Conservation (phyloP, 2,113 vertebrate genomes). For the Rousettus leschenaultii region DNA sequence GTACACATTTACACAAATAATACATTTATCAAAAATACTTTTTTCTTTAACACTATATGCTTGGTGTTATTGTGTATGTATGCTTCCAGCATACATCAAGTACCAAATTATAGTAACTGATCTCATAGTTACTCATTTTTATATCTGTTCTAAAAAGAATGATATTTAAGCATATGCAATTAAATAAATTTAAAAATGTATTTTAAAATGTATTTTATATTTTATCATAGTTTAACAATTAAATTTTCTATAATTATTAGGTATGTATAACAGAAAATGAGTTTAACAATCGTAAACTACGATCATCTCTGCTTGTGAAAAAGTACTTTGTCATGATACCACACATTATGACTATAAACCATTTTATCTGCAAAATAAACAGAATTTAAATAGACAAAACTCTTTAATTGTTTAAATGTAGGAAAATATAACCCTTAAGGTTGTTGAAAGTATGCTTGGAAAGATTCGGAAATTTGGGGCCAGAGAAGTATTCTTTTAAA, state of each 20-base stretch:
- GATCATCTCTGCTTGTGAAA: neutral
- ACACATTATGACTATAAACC: neutral
- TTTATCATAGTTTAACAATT: neutral
- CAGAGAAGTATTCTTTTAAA: neutral
- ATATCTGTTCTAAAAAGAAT: neutral
- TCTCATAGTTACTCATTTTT: neutral
- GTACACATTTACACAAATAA: neutral
- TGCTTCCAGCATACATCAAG: neutral
- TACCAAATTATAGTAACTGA: neutral
- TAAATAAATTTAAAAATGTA: neutral
- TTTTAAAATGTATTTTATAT: no score
- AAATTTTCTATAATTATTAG: neutral
- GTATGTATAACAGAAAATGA: neutral
- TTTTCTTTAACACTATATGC: neutral
- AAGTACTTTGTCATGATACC: neutral
- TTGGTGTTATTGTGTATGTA: neutral
- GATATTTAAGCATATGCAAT: neutral
- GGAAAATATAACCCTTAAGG: neutral
- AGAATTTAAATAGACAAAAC: neutral
- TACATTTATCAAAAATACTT: neutral
- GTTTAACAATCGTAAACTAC: neutral
- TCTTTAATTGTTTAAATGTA: neutral
- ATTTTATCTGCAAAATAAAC: neutral
- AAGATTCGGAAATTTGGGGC: neutral
- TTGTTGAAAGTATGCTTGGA: neutral